Evolutionary conservation across 2,888 invertebrate species (phyloP), one percentile per base, ranked within the genome.

Genomic region (Pelosia muscerda): DNA sequence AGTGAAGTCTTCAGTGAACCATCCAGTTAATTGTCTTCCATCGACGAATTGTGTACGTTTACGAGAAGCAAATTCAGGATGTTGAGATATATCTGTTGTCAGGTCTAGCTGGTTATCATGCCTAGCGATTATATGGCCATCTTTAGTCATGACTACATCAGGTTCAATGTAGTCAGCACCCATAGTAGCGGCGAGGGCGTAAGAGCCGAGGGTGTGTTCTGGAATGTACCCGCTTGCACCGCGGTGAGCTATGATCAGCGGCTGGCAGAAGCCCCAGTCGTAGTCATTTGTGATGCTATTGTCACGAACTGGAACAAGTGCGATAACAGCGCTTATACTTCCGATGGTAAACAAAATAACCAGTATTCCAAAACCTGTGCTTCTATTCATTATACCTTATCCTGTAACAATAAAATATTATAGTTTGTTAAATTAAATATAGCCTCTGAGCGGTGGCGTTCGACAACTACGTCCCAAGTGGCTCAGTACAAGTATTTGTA

Each of bases 1-100:
- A 19, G 93, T 93, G 68, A 94, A 95, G 72, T 95, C 94, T 87
- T 94, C 94, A 2, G 90, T 89, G 72, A 94, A 95, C 94, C 94
- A 95, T 11, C 91, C 94, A 42, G 77, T 88, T 5, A 90, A 59
- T 74, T 79, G 73, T 0, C 59, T 72, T 19, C 92, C 91, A 70
- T 94, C 93, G 3, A 94, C 84, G 2, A 66, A 77, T 83, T 93
- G 90, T 0, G 88, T 93, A 68, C 88, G 84, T 64, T 84, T 86
- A 42, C 92, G 89, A n/a, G 85, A 78, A 2, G 89, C 88, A 63
- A 92, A 95, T 75, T 93, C 92, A 0, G 90, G 85, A 49, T 76
- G 90, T 31, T 85, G 74, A 0, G 87, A 84, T 22, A 95, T 88
- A 63, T 95, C 86, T 19, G 94, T 95, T 1, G 92, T 89, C 22